Percentiles rank a stretch among this genome's conserved stretches.
These are phyloP conservation scores for Yasuhikotakia modesta DNA, from an alignment of 2,797 vertebrate genomes.

Conservation along the genomic window DNA sequence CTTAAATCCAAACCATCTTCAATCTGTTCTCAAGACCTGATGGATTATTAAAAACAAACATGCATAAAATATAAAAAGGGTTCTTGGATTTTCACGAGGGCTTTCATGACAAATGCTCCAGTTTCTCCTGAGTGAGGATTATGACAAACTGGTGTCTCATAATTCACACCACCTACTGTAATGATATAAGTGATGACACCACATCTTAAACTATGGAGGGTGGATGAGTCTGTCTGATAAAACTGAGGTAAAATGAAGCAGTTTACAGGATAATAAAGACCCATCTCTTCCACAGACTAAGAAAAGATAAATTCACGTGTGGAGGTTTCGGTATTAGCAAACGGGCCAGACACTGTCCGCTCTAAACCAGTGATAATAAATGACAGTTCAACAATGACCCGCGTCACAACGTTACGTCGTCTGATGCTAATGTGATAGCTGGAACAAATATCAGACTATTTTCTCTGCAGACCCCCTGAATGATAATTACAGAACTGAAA, in stretches of 20 bases:
- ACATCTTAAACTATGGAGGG: conserved; percentile 44
- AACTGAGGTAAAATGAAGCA: conserved; percentile 22
- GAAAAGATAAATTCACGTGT: conserved; percentile 75
- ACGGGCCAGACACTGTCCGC: conserved; percentile 68
- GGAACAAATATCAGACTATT: conserved; percentile 49
- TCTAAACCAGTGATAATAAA: conserved; percentile 73
- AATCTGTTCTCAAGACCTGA: conserved; percentile 45
- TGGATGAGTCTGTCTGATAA: conserved; percentile 41
- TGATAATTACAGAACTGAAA: no score
- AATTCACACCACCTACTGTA: conserved; percentile 46
- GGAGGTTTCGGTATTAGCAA: conserved; percentile 66
- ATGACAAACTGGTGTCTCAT: conserved; percentile 53
- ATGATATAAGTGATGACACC: conserved; percentile 41
- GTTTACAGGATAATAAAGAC: conserved; percentile 28
- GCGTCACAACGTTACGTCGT: conserved; percentile 63
- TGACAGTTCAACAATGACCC: conserved; percentile 67
- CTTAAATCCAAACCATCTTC: conserved; percentile 49
- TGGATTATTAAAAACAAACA: conserved; percentile 55
- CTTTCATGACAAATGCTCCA: conserved; percentile 50
- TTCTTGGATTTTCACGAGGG: conserved; percentile 40
- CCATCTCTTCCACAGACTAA: conserved; percentile 37
- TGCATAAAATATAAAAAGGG: conserved; percentile 45
- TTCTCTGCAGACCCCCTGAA: conserved; percentile 23
- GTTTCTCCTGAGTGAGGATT: conserved; percentile 45
- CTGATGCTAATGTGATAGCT: conserved; percentile 14